Evolutionary conservation across 2,888 invertebrate species (phyloP).

Genomic region (Acronicta psi): DNA sequence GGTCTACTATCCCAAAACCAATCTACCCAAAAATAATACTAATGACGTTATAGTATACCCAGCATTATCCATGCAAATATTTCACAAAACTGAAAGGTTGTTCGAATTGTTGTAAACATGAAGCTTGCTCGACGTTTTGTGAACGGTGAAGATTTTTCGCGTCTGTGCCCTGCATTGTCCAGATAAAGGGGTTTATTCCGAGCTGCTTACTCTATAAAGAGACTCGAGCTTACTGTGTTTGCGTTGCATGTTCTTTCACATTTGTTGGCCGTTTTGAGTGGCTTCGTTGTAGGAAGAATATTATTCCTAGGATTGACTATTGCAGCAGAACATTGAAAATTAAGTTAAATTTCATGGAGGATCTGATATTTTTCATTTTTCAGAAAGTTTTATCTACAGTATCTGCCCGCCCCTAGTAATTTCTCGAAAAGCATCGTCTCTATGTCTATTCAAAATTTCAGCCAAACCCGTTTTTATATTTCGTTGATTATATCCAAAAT

Average conservation of each 20-base stretch:
- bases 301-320: no score
- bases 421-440: no score
- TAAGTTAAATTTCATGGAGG: no score
- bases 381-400: no score
- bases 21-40: background rate
- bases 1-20: no score
- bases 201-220: conserved; percentile 11
- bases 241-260: conserved; percentile 7
- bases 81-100: conserved; percentile 13
- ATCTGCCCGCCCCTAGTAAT: no score
- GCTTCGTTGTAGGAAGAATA: conserved; percentile 1
- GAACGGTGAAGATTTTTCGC: conserved; percentile 38
- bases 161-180: conserved; percentile 31
- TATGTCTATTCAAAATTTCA: no score
- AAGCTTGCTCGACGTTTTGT: conserved; percentile 24
- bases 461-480: no score
- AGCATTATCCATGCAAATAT: conserved; percentile 20
- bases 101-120: conserved; percentile 23
- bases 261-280: conserved; percentile 19
- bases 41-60: background rate
- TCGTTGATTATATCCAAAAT: no score
- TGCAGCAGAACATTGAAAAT: no score
- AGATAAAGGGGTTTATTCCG: conserved; percentile 45
- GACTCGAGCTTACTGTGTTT: conserved; percentile 21
- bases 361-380: no score